Base-by-base conservation (phyloP, 1,140 invertebrate genomes). In the Carposina sasakii region DNA sequence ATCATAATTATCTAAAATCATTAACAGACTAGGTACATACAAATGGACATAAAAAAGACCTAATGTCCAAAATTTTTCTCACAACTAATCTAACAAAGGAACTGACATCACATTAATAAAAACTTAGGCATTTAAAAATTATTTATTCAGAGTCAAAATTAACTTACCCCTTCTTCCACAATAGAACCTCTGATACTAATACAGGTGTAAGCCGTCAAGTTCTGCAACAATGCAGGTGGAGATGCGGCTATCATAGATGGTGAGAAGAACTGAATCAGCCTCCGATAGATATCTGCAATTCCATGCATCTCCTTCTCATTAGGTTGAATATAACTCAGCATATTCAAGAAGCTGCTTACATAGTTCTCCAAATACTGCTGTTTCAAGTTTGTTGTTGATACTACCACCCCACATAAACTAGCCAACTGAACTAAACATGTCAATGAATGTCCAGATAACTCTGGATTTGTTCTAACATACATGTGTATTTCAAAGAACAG, bases 401-500 rank as follows among this genome's bases (percentile, higher is more conserved):
- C 76, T 6, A 94, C 86, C 8, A 81, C 67, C 2, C 93, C 94
- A 85, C 91, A 92, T n/a, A 97, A 76, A 59, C 81, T 87, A 6
- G 81, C 81, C 24, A 97, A 83, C 70, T 96, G 95, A 9, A 93
- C 90, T 17, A 97, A 83, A 82, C 94, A 96, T 47, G 89, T 92
- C 15, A 95, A 73, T 8, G 92, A 91, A 57, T 92, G 90, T 76
- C 93, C 91, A 26, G 90, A 88, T 54, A 96, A 82, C 31, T 92
- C 89, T 9, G 90, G 89, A 67, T 92, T 89, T 21, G 89, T 87
- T 30, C 94, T 85, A 8, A 95, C 89, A 87, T 94, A 93, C 88
- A 91, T 91, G 76, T 96, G 94, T 41, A 96, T 85, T 82, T 93
- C 90, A 71, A 96, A 96, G 77, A 96, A 94, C 23, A 96, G 68